These are phyloP conservation scores for Pomatorhinus ruficollis DNA, from an alignment of 2,113 vertebrate genomes.

Conservation along the genomic window DNA sequence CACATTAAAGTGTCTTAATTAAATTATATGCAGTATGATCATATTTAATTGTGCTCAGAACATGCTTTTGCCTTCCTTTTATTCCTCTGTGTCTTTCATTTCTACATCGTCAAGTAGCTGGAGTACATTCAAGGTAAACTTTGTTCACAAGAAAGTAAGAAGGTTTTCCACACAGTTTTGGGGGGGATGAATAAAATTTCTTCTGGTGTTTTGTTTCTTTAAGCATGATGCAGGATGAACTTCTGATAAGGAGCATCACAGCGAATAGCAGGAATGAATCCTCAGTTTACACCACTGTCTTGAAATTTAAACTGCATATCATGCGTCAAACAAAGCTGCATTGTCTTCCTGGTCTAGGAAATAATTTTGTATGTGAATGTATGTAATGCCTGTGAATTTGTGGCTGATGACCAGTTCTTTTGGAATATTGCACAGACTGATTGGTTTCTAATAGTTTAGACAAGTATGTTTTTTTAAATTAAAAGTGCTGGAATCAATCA, in stretches of 20 bases:
- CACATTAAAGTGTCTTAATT: conserved; percentile 27
- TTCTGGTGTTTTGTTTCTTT: not conserved
- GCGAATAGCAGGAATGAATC: not conserved
- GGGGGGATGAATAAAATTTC: not conserved
- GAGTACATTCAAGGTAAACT: not conserved
- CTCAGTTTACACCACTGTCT: not conserved
- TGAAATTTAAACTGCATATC: not conserved
- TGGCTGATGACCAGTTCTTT: not conserved
- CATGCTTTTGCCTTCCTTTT: not conserved
- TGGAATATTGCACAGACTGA: not conserved
- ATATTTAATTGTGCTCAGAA: not conserved
- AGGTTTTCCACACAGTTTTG: not conserved
- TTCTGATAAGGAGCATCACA: not conserved
- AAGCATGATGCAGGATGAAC: not conserved
- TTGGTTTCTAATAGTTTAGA: not conserved
- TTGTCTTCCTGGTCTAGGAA: not conserved
- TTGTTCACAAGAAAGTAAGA: not conserved
- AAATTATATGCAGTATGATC: not conserved
- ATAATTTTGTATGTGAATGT: not conserved
- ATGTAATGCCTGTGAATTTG: not conserved
- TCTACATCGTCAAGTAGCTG: not conserved
- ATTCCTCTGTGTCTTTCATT: not conserved
- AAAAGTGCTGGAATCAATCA: not conserved
- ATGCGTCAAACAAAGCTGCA: not conserved
- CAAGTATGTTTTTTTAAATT: not conserved